Conservation (phyloP, 2,113 vertebrate species). For the Regulus satrapa region DNA sequence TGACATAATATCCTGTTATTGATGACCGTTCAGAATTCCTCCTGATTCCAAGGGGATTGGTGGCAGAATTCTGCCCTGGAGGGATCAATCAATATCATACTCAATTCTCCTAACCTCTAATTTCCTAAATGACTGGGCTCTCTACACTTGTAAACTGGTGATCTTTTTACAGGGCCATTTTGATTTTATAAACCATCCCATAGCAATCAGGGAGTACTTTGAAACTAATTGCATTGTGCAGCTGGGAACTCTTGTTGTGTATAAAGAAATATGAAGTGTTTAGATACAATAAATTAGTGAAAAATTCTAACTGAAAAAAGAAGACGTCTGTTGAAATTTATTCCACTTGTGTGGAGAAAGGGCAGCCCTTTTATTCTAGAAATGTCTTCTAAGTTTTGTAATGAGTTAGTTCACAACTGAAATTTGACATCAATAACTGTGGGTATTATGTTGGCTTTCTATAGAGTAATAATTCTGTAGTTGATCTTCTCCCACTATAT, state of each 20-base stretch:
- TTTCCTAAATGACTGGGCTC: not conserved
- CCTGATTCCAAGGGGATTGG: not conserved
- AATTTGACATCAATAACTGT: not conserved
- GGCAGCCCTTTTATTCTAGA: not conserved
- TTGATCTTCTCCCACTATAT: not conserved
- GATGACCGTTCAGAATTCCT: not conserved
- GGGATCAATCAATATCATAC: not conserved
- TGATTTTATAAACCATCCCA: not conserved
- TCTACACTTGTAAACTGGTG: not conserved
- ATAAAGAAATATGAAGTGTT: not conserved
- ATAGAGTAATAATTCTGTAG: not conserved
- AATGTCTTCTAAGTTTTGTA: not conserved
- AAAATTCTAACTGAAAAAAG: not conserved
- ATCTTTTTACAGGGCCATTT: slow-evolving; percentile 13
- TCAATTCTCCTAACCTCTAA: not conserved
- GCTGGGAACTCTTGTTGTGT: not conserved
- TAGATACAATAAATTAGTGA: not conserved
- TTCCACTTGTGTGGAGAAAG: not conserved
- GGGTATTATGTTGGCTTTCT: not conserved
- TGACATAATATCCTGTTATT: not conserved
- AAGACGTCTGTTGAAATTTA: not conserved
- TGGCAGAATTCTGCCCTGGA: not conserved
- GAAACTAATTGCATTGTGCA: not conserved
- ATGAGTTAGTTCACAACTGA: not conserved
- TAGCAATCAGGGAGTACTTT: not conserved